Conservation (phyloP, 2,888 invertebrate species). For the Diarsia dahlii region DNA sequence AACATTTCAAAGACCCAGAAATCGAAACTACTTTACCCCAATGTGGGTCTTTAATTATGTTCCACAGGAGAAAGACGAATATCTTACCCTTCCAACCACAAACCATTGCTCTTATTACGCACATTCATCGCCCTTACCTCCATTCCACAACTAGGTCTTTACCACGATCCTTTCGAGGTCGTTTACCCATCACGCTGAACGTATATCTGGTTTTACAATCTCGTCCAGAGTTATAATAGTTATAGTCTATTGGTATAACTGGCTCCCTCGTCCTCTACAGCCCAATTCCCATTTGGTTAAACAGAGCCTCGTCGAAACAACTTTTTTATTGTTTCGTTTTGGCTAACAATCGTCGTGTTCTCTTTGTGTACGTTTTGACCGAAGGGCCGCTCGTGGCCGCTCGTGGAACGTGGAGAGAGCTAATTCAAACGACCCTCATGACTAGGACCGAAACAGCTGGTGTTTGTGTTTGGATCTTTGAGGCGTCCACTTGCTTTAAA, state of each 20-base stretch:
- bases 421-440: constrained; percentile 32
- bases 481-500: constrained; percentile 14
- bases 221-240: constrained; percentile 38
- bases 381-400: constrained; percentile 28
- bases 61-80: neutral
- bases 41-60: neutral
- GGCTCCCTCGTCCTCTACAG: constrained; percentile 48
- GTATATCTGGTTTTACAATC: constrained; percentile 56
- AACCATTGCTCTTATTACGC: neutral
- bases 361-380: constrained; percentile 46
- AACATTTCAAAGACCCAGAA: neutral
- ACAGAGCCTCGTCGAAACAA: constrained; percentile 61
- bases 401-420: constrained; percentile 34
- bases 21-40: neutral
- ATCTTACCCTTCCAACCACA: neutral
- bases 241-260: constrained; percentile 27
- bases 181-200: constrained; percentile 45
- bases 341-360: constrained; percentile 44
- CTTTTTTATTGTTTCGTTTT: constrained; percentile 66
- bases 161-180: constrained; percentile 51
- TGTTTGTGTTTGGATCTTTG: constrained; percentile 22
- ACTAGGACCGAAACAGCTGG: constrained; percentile 28
- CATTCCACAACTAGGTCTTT: constrained; percentile 25
- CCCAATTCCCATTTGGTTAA: constrained; percentile 62
- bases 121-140: constrained; percentile 17